Evolutionary conservation across 2,113 vertebrate species (phyloP).

Genomic region (Cairina moschata): DNA sequence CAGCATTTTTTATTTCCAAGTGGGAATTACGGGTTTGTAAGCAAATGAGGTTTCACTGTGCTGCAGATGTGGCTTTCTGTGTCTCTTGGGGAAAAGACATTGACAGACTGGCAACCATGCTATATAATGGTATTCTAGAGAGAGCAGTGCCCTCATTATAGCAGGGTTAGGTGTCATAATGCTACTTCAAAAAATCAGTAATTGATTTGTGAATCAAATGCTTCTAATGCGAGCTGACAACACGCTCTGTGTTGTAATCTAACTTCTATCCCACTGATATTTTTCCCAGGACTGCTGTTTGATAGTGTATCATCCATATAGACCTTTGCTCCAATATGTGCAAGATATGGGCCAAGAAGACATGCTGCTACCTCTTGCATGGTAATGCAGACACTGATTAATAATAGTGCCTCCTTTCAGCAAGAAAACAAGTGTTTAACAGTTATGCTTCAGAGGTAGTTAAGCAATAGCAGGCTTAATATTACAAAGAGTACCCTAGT

Average conservation of each 20-base stretch:
- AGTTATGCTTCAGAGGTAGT: not conserved
- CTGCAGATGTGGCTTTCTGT: constrained; percentile 76
- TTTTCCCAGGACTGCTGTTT: constrained; percentile 96
- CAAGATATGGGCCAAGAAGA: constrained; percentile 99
- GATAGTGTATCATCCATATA: constrained; percentile 99
- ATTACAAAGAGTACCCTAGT: not conserved
- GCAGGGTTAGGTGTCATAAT: constrained; percentile 61
- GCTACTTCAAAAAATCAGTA: constrained; percentile 25
- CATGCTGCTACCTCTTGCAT: constrained; percentile 96
- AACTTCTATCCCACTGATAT: constrained; percentile 59
- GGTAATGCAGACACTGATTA: constrained; percentile 81
- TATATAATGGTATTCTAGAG: constrained; percentile 73
- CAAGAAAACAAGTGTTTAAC: constrained; percentile 3
- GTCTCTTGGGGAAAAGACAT: constrained; percentile 70
- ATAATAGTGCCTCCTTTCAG: constrained; percentile 33
- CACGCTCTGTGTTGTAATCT: constrained; percentile 60
- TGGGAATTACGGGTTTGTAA: constrained; percentile 74
- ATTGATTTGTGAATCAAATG: constrained; percentile 49
- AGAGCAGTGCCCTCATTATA: constrained; percentile 72
- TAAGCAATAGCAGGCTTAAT: not conserved
- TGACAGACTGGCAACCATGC: constrained; percentile 73
- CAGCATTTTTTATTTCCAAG: constrained; percentile 69
- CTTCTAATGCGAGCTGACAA: constrained; percentile 49
- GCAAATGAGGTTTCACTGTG: constrained; percentile 77
- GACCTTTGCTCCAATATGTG: constrained; percentile 97